A percentile compares a stretch with the other conserved stretches of the same genome.
Conservation (phyloP, 2,113 vertebrate species). For the Pseudopipra pipra region DNA sequence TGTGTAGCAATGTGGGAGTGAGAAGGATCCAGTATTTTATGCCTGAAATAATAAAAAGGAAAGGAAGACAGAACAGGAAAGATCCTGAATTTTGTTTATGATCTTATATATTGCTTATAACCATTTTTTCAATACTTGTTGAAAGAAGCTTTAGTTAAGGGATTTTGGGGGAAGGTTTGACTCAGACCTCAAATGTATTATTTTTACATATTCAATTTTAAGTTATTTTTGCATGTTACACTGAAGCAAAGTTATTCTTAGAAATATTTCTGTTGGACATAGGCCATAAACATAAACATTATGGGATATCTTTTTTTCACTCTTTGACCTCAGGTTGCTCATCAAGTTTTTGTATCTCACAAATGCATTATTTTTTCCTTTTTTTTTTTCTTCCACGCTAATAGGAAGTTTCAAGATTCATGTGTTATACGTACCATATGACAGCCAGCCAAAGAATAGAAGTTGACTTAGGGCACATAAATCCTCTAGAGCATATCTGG, state of each 20-base stretch:
- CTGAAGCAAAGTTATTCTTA: neutral
- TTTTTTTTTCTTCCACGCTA: accelerated
- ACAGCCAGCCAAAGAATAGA: neutral
- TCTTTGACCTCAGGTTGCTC: neutral
- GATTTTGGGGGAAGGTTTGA: neutral
- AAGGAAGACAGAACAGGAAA: neutral
- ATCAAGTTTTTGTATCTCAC: neutral
- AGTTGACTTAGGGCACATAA: neutral
- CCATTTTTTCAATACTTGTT: neutral
- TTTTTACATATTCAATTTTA: neutral
- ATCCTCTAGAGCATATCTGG: neutral
- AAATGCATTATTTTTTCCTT: neutral
- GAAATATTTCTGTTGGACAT: neutral
- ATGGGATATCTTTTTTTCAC: neutral
- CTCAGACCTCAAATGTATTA: neutral
- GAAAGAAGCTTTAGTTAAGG: neutral
- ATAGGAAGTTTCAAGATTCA: neutral
- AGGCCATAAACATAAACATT: neutral
- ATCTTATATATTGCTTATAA: neutral
- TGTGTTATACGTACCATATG: neutral
- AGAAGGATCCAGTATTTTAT: neutral
- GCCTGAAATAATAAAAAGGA: neutral
- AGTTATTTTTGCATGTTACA: neutral
- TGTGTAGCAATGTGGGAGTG: neutral
- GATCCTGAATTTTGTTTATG: neutral